phyloP scores from a whole-genome alignment of 1,140 invertebrate genomes.

The Hesperophylax magnus region DNA sequence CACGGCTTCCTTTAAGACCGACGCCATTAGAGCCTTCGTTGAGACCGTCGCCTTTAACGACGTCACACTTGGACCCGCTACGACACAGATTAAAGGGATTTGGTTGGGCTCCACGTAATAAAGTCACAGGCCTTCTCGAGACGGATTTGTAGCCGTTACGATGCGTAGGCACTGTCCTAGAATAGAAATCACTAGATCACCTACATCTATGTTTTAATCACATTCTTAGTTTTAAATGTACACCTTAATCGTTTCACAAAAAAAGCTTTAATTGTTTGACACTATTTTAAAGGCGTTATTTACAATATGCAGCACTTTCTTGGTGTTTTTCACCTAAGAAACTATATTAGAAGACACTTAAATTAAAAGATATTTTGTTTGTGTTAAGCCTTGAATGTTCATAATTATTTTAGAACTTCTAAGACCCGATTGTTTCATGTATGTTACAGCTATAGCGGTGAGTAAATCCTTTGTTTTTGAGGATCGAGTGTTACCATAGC shows the following conservation, averaged over 20 bases:
- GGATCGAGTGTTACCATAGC: too few relatives aligned
- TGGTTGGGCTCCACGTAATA: conserved; percentile 15
- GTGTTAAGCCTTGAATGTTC: too few relatives aligned
- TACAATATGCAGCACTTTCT: too few relatives aligned
- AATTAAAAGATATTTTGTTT: too few relatives aligned
- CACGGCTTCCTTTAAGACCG: neutral
- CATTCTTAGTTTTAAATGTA: neutral
- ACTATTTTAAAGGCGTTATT: neutral
- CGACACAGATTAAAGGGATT: conserved; percentile 12
- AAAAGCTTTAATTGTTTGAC: conserved; percentile 25
- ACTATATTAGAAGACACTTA: too few relatives aligned
- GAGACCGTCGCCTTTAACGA: conserved; percentile 19
- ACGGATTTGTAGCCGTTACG: conserved; percentile 50
- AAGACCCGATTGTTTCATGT: too few relatives aligned
- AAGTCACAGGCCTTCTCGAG: conserved; percentile 43
- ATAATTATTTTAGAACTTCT: too few relatives aligned
- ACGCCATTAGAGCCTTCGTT: neutral
- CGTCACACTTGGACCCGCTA: neutral
- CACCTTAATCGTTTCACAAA: neutral
- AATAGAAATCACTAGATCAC: too few relatives aligned
- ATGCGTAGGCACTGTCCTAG: neutral
- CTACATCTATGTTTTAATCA: neutral
- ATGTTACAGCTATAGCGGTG: too few relatives aligned
- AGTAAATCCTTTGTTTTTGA: too few relatives aligned
- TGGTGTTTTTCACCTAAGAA: too few relatives aligned